Conservation (phyloP, 2,113 vertebrate genomes). For the Saguinus midas region DNA sequence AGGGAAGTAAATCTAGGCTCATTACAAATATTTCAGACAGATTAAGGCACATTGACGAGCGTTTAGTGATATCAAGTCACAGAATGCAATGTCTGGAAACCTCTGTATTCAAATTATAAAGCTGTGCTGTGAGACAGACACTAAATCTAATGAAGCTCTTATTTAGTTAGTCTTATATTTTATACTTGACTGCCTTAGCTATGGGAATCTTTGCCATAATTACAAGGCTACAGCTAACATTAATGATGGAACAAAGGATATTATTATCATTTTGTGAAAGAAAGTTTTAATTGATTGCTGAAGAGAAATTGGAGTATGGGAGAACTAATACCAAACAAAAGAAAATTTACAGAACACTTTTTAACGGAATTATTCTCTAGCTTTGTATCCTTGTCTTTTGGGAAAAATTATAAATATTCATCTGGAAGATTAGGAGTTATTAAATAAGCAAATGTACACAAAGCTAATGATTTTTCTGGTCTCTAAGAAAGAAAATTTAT, state of each 20-base stretch:
- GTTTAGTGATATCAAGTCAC: constrained; percentile 27
- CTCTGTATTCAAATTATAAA: constrained; percentile 34
- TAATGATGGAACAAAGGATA: constrained; percentile 17
- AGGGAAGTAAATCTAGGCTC: constrained; percentile 26
- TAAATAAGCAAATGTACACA: background rate
- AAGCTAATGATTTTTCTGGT: background rate
- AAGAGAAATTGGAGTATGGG: constrained; percentile 3
- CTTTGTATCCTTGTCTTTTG: background rate
- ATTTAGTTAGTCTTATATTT: background rate
- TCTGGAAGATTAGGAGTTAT: constrained; percentile 13
- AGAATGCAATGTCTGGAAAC: constrained; percentile 4
- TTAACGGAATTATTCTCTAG: background rate
- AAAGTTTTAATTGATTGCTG: background rate
- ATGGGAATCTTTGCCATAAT: background rate
- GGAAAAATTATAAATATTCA: constrained; percentile 12
- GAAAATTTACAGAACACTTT: background rate
- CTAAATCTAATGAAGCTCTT: constrained; percentile 44
- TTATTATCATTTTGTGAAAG: background rate
- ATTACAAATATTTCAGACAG: constrained; percentile 52
- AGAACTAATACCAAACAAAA: background rate
- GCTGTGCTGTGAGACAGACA: background rate
- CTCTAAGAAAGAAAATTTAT: constrained; percentile 8
- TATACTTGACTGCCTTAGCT: background rate
- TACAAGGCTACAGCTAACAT: background rate
- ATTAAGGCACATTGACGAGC: background rate